Evolutionary conservation across 2,888 invertebrate species (phyloP), one percentile per base, ranked within the genome.

Genomic region (Epirrhoe tristata): DNA sequence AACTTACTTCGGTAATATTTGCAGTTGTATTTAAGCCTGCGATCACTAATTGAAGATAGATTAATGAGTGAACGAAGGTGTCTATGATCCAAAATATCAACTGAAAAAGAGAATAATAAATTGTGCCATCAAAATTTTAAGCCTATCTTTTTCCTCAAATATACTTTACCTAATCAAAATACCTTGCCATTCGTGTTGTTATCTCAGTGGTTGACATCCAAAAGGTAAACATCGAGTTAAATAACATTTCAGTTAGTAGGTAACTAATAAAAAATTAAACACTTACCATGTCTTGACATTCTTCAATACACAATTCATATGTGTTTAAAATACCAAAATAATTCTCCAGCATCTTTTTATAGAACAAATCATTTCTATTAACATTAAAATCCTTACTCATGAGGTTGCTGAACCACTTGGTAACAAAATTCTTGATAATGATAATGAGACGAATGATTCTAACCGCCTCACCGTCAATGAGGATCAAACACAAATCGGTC

Each of bases 281-380:
- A 61, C 61, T 66, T 31, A 67, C 74, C 59, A 53, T 46, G 31
- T 71, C 69, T 65, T 71, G 69, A 58, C 59, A 62, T 6, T 64
- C 58, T 8, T 50, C 54, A 17, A 69, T 24, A 14, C 57, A 69
- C 17, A 71, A 57, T 16, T 34, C 34, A 17, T 71, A 69, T n/a
- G 61, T 58, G 34, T 65, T 39, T 24, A 73, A 58, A 58, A 73
- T 64, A 14, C 58, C 46, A 50, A 10, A 48, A 31, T 67, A 73
- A 4, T 54, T 61, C 16, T 56, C 46, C 12, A 62, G 57, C 31
- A 66, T 48, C 7, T 54, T 54, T 4, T 17, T 43, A n/a, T 24
- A 69, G 36, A 56, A 61, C 10, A 43, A 12, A 12, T 52, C 32
- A 32, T 54, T 52, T 5, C 34, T 14, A 39, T 39, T 53, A 14